Percentiles rank a stretch among this genome's conserved stretches.
Evolutionary conservation across 2,797 vertebrate species (phyloP).

Genomic region (Steatocranus sp.): DNA sequence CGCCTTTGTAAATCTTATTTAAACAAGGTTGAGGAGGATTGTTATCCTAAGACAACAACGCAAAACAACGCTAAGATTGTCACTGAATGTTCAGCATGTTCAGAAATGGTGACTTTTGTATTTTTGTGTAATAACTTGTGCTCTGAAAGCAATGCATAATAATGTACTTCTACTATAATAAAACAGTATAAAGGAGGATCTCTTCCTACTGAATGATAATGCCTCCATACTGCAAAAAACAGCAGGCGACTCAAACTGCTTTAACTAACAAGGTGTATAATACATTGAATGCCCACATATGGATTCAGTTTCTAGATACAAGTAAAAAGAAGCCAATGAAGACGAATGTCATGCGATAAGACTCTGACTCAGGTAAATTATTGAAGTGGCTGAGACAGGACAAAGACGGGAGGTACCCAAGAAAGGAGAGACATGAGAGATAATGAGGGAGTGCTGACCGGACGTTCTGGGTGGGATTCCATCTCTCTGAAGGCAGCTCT

Average conservation of each 20-base stretch:
- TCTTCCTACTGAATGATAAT: not conserved
- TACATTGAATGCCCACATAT: not conserved
- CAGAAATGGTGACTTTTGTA: not conserved
- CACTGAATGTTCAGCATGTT: not conserved
- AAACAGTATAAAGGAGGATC: not conserved
- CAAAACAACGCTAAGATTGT: not conserved
- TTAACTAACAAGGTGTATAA: not conserved
- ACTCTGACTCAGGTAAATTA: not conserved
- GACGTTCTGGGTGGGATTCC: slow-evolving; percentile 99
- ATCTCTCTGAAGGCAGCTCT: slow-evolving; percentile 94
- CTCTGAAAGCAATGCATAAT: not conserved
- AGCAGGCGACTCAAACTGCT: not conserved
- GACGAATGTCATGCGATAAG: slow-evolving; percentile 15
- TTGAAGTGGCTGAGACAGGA: not conserved
- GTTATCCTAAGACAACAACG: not conserved
- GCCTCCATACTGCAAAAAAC: not conserved
- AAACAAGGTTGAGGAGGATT: not conserved
- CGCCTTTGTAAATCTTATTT: not conserved
- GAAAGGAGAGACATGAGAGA: not conserved
- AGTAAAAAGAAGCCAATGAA: not conserved
- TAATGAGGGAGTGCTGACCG: slow-evolving; percentile 71
- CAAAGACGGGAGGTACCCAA: slow-evolving; percentile 1
- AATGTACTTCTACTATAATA: not conserved
- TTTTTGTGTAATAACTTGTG: not conserved
- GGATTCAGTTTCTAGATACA: not conserved